These are phyloP conservation scores for Aphis craccivora DNA, from an alignment of 1,140 invertebrate species.

Conservation along the genomic window DNA sequence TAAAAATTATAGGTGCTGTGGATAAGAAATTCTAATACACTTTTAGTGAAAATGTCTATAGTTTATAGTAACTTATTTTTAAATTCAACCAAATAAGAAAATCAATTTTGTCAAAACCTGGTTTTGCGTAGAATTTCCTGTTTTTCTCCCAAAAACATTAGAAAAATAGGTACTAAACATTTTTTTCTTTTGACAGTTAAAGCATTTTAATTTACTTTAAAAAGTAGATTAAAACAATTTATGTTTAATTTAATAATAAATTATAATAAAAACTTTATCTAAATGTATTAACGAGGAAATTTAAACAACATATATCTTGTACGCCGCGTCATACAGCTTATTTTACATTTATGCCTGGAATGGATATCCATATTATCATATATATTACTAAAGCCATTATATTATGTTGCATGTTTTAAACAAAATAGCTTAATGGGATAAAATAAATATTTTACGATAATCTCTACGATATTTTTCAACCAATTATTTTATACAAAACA, in stretches of 20 bases:
- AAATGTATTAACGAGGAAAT: neutral
- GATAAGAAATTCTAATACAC: too few species aligned
- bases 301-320: neutral
- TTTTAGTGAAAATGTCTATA: too few species aligned
- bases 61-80: too few species aligned
- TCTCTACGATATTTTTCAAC: constrained; percentile 9
- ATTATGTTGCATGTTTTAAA: constrained; percentile 5
- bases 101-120: neutral
- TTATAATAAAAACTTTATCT: neutral
- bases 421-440: constrained; percentile 25
- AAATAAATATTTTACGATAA: constrained; percentile 23
- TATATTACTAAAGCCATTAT: constrained; percentile 19
- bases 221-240: neutral
- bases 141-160: neutral
- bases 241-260: neutral
- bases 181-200: neutral
- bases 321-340: neutral
- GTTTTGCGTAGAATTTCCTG: neutral
- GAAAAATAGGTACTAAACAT: neutral
- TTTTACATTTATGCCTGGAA: neutral
- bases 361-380: constrained; percentile 27
- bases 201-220: neutral
- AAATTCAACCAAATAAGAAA: too few species aligned
- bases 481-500: constrained; percentile 36
- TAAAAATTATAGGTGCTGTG: too few species aligned